Evolutionary conservation across 2,888 invertebrate genomes (phyloP), one percentile per base, ranked within the genome.

Genomic region (Metellina segmentata): DNA sequence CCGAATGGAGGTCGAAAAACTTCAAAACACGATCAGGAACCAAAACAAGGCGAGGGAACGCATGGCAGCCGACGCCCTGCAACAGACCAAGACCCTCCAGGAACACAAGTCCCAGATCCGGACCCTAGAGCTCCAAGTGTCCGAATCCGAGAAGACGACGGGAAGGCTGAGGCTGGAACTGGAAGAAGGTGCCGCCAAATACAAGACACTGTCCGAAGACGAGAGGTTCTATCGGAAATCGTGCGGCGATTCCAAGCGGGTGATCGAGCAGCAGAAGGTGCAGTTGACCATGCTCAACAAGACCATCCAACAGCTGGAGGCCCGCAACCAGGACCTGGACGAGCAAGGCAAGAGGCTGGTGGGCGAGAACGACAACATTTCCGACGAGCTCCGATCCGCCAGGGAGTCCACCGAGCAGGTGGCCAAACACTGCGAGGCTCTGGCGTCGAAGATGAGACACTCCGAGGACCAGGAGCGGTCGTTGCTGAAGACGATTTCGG

Each of bases 251-350:
- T 75, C 87, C 16, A 91, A 78, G 16, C 48, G 77, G 6, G 53
- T 61, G 7, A 77, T 72, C 7, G 91, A 91, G 51, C 83, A 88
- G 7, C 53, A 70, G 8, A 78, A n/a, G 1, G 70, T 72, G 6
- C 49, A 91, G 8, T 16, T 78, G 19, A 72, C 8, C 0, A 34
- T 91, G 6, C 72, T 87, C 9, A 19, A 78, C 13, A 91, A 87
- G 70, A 71, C 82, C 71, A 20, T 83, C 8, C 51, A 77, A 13
- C 87, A 91, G n/a, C n/a, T 91, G 72, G 82, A 87, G 34, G 72
- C 51, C 69, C 51, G 77, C 69, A 91, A 91, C 53, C 70, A 83
- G 19, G 69, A 53, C 9, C 9, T 78, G n/a, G 87, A 91, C 16
- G 87, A 91, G 0, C 69, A 83, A 6, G 13, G 53, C 34, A 91